A percentile compares a stretch with the other conserved stretches of the same genome.
Conservation (phyloP, 2,113 vertebrate species). For the Recurvirostra avosetta region DNA sequence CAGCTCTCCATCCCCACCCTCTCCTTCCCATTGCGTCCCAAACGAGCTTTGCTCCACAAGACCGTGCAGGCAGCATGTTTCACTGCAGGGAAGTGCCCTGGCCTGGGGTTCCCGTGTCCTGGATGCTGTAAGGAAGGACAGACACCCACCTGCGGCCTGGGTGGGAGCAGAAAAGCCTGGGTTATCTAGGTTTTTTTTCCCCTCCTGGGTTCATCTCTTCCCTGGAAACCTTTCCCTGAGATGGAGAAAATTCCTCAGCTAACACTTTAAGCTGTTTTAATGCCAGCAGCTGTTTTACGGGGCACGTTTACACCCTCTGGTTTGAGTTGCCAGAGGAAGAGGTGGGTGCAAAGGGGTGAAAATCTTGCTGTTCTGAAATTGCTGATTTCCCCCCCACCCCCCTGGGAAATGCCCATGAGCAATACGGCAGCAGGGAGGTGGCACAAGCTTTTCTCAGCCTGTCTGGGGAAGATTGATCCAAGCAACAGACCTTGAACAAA, state of each 20-base stretch:
- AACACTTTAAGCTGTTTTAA: not conserved
- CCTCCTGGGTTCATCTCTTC: not conserved
- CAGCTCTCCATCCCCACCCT: not conserved
- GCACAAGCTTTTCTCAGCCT: not conserved
- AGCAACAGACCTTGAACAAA: not conserved
- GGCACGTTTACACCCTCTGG: not conserved
- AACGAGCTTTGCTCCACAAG: accelerated
- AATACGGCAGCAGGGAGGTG: accelerated
- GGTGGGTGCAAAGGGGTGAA: not conserved
- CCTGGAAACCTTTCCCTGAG: not conserved
- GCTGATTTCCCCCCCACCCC: not conserved
- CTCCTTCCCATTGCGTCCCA: not conserved
- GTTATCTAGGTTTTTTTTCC: not conserved
- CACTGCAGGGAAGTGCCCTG: not conserved
- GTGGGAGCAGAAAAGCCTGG: not conserved
- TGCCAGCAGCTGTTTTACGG: not conserved
- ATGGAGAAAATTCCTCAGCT: not conserved
- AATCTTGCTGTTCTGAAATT: not conserved
- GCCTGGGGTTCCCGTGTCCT: accelerated
- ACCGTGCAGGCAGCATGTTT: accelerated
- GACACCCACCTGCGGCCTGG: not conserved
- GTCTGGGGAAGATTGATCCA: not conserved
- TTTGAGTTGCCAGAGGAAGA: not conserved
- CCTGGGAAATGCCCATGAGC: not conserved
- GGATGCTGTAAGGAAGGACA: not conserved